Base-by-base conservation (phyloP, 2,797 vertebrate species). In the Miopithecus talapoin region DNA sequence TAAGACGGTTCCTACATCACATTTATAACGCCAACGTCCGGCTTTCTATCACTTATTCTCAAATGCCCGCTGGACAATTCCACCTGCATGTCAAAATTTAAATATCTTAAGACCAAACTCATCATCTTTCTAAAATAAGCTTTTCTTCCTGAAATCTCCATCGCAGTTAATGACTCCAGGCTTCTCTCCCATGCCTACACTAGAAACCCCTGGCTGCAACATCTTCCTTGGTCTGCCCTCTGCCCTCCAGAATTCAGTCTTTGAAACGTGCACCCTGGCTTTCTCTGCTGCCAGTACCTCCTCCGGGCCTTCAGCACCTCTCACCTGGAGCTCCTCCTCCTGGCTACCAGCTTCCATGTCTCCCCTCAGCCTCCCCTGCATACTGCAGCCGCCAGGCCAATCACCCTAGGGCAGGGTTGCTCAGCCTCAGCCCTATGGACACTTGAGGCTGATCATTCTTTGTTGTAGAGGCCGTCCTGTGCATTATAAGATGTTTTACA, bases 101-200 rank as follows among this genome's bases (percentile, higher is more conserved):
- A 89, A 57, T 55, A 79, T 75, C 72, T 78, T 72, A 57, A 78
- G 64, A 92, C 88, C 89, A 81, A 88, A 94, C 39, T 94, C 92
- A 85, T 79, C 75, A 33, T 74, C 80, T 90, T 85, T 68, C 88
- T 92, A 78, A 94, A 90, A 59, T 33, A 57, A 80, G 85, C 70
- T 36, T 53, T 70, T 46, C 33, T 79, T 39, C 46, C 43, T 33
- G 59, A 86, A 14, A 14, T 93, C 85, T 74, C 86, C 92, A 75
- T 86, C 53, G 50, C 17, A 43, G 59, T 24, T 74, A 85, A 46
- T 8, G 64, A 89, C 26, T 46, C 84, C 12, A 36, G 24, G 12
- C 89, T 78, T 41, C 76, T 43, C 91, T 68, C 80, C 21, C 21
- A 64, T 5, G 5, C 76, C 48, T 8, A 50, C 19, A 1, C 21